phyloP scores from a whole-genome alignment of 2,113 vertebrate genomes.

The Sula dactylatra region DNA sequence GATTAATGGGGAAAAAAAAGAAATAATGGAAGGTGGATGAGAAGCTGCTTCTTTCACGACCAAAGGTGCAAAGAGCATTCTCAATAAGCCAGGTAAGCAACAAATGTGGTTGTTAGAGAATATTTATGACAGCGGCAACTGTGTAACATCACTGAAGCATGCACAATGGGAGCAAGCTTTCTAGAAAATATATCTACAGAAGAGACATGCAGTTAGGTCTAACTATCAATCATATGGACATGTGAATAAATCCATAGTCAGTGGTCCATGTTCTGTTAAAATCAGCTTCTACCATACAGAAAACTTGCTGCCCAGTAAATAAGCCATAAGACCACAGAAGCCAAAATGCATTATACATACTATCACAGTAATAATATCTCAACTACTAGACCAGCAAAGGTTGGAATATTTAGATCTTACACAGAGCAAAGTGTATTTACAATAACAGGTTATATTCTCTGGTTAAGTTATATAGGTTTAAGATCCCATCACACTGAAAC shows the following conservation, averaged over 20 bases:
- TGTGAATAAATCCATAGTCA: constrained; percentile 45
- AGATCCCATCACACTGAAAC: neutral
- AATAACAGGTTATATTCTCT: neutral
- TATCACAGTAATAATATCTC: neutral
- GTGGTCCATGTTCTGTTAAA: constrained; percentile 28
- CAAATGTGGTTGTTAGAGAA: constrained; percentile 43
- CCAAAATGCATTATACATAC: neutral
- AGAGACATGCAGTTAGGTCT: constrained; percentile 56
- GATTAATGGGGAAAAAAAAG: neutral
- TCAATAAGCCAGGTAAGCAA: constrained; percentile 65
- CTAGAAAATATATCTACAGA: constrained; percentile 49
- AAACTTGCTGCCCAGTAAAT: neutral
- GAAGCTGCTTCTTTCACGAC: constrained; percentile 56
- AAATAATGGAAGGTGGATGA: constrained; percentile 47
- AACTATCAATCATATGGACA: constrained; percentile 63
- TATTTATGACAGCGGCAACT: constrained; percentile 60
- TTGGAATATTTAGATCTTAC: neutral
- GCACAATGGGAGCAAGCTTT: constrained; percentile 46
- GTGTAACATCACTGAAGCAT: constrained; percentile 54
- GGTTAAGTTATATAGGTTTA: neutral
- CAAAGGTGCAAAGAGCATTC: constrained; percentile 44
- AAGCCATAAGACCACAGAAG: neutral
- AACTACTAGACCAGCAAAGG: neutral
- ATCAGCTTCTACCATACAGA: neutral
- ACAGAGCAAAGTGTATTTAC: neutral